These are phyloP conservation scores for Sepiola atlantica DNA, from an alignment of 2,888 invertebrate genomes.

Conservation along the genomic window DNA sequence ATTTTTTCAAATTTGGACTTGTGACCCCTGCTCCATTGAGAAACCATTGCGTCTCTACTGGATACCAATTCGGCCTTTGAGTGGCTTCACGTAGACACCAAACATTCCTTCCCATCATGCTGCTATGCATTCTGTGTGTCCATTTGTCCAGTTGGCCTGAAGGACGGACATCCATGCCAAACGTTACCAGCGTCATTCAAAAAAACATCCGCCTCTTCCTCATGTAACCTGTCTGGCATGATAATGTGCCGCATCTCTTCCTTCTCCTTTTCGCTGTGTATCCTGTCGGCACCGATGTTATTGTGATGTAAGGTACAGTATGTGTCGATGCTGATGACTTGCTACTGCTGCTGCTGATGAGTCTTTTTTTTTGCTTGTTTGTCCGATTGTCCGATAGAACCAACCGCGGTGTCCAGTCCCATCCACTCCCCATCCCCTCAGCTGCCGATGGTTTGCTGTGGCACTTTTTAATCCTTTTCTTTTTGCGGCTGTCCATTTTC, in stretches of 20 bases:
- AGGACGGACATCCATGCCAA: not conserved
- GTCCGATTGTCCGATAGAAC: not conserved
- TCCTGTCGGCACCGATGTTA: not conserved
- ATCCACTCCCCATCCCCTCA: slow-evolving; percentile 16
- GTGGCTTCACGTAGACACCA: not conserved
- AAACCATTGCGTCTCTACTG: not conserved
- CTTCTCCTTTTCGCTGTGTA: not conserved
- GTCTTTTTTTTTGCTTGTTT: not conserved
- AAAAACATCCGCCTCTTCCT: not conserved
- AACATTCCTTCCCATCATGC: slow-evolving; percentile 32
- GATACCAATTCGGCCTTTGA: not conserved
- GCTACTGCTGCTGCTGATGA: not conserved
- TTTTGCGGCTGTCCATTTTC: not conserved
- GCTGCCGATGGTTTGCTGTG: slow-evolving; percentile 9
- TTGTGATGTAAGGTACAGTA: not conserved
- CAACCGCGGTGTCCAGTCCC: not conserved
- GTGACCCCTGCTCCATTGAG: not conserved
- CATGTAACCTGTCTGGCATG: not conserved
- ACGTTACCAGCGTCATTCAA: not conserved
- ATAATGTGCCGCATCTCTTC: not conserved
- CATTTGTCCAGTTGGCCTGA: slow-evolving; percentile 20
- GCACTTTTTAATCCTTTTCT: not conserved
- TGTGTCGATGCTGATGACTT: not conserved
- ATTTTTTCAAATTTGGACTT: too few species aligned
- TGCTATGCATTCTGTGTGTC: slow-evolving; percentile 19